phyloP scores from a whole-genome alignment of 2,888 invertebrate genomes.

The Drosophila tanythrix region DNA sequence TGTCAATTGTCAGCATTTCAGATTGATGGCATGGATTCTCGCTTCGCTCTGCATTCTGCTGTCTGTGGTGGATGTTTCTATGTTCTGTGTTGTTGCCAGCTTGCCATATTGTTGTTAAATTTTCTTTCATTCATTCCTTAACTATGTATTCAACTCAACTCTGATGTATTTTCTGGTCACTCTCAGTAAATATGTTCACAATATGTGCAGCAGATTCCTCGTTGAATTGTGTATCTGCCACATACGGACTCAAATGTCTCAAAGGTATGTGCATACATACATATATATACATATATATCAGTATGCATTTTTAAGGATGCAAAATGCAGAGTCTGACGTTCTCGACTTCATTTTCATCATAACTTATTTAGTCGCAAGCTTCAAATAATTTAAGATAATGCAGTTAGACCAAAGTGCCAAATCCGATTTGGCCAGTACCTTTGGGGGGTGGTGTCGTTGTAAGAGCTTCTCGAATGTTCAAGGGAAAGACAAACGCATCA shows the following conservation, averaged over 20 bases:
- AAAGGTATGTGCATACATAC: constrained; percentile 18
- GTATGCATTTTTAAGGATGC: constrained; percentile 6
- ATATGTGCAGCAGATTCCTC: constrained; percentile 10
- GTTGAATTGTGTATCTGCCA: not conserved
- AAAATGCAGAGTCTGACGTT: constrained; percentile 23
- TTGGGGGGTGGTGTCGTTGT: not conserved
- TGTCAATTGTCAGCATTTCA: constrained; percentile 75
- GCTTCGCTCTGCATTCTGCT: not conserved
- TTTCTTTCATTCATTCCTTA: constrained; percentile 39
- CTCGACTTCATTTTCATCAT: constrained; percentile 39
- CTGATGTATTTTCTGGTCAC: constrained; percentile 28
- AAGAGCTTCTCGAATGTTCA: constrained; percentile 18
- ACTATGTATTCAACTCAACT: constrained; percentile 14
- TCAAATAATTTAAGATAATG: constrained; percentile 68
- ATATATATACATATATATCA: not conserved
- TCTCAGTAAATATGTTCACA: constrained; percentile 57
- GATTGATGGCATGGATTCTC: constrained; percentile 52
- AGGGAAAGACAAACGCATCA: constrained; percentile 17
- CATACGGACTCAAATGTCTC: not conserved
- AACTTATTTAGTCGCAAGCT: constrained; percentile 60
- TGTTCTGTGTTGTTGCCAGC: constrained; percentile 13
- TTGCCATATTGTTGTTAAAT: constrained; percentile 40
- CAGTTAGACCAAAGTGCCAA: constrained; percentile 64
- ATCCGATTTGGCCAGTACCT: constrained; percentile 61
- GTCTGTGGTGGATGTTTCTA: constrained; percentile 29